These are phyloP conservation scores for Deilephila porcellus DNA, from an alignment of 2,888 invertebrate genomes.

Conservation along the genomic window DNA sequence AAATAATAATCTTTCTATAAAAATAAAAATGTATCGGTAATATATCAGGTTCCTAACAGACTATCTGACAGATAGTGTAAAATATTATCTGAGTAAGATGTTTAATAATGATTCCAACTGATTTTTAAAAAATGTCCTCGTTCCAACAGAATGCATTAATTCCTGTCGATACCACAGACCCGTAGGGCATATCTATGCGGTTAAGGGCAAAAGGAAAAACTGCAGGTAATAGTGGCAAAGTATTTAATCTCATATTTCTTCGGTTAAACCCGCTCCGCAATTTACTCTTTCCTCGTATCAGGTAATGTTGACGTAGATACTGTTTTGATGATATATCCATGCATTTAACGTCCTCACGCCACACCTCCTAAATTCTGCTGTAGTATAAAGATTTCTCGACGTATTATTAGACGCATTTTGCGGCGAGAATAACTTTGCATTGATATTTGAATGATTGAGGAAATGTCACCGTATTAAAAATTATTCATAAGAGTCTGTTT, in stretches of 20 bases:
- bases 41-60: too few species aligned
- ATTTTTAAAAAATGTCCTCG: neutral
- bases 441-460: neutral
- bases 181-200: neutral
- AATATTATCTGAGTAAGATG: too few species aligned
- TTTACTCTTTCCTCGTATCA: slow-evolving; percentile 6
- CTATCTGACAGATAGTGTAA: too few species aligned
- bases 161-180: neutral
- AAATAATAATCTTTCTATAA: too few species aligned
- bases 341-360: neutral
- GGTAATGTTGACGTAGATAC: neutral
- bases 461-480: neutral
- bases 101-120: too few species aligned
- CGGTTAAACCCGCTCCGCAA: slow-evolving; percentile 4
- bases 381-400: neutral
- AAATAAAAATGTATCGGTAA: too few species aligned
- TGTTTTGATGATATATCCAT: neutral
- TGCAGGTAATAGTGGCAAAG: neutral
- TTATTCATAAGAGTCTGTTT: neutral
- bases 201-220: slow-evolving; percentile 9
- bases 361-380: too few species aligned
- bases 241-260: slow-evolving; percentile 8
- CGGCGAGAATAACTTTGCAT: neutral
- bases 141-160: neutral
- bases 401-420: neutral